phyloP scores from a whole-genome alignment of 2,113 vertebrate species.

The Piprites chloris region DNA sequence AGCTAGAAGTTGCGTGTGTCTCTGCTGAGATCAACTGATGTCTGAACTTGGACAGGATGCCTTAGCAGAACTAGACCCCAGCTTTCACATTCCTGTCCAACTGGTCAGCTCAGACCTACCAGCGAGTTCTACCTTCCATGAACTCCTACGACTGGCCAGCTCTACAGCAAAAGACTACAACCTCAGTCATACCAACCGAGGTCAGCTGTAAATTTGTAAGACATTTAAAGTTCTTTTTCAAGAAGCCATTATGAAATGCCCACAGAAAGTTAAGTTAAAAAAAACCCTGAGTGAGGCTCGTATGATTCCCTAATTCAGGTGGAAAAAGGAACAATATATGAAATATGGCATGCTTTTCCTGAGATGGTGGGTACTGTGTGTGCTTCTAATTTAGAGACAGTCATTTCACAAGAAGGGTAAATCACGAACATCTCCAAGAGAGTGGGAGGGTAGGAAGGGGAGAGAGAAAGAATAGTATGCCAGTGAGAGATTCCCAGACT shows the following conservation, averaged over 20 bases:
- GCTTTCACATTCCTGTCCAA: not conserved
- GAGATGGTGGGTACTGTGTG: not conserved
- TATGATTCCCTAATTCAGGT: not conserved
- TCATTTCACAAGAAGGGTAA: conserved; percentile 19
- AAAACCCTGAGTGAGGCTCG: fast-evolving
- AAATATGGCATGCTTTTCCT: not conserved
- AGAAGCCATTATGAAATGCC: not conserved
- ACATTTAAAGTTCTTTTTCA: not conserved
- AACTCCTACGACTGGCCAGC: not conserved
- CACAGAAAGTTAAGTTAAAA: not conserved
- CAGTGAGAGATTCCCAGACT: not conserved
- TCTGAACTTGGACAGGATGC: not conserved
- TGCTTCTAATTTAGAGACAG: conserved; percentile 12
- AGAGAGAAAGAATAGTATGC: not conserved
- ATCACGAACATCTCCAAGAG: conserved; percentile 23
- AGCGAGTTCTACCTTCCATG: not conserved
- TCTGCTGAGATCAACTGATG: not conserved
- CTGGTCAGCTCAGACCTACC: not conserved
- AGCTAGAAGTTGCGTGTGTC: not conserved
- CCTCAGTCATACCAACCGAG: not conserved
- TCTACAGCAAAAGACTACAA: not conserved
- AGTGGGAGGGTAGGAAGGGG: not conserved
- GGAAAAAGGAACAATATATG: conserved; percentile 17
- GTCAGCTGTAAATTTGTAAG: not conserved
- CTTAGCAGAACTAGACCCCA: not conserved